Evolutionary conservation across 2,888 invertebrate genomes (phyloP), one percentile per base, ranked within the genome.

Genomic region (Drosophila algonquin): DNA sequence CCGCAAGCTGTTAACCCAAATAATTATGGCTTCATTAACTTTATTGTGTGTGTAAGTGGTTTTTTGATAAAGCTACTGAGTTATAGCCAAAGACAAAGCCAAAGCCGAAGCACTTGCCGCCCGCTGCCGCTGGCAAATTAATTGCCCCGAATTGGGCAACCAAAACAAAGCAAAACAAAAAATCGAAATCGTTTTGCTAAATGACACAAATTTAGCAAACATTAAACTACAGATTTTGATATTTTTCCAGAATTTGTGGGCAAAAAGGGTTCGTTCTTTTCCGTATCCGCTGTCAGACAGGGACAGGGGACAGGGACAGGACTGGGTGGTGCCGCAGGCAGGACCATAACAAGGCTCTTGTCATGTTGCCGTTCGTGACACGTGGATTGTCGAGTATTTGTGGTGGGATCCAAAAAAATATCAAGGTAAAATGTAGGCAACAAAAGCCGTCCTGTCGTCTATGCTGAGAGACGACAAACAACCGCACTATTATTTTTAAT

Each of bases 1-100:
- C 84, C 79, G 80, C 87, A 88, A 84, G 89, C 89, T 85, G 85
- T 85, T 85, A 88, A 87, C 89, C 85, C 85, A 88, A 85, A 85
- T 88, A 85, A 85, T 85, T 87, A 86, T 87, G 81, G 84, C 87
- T 86, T 87, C 87, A 86, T 86, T 86, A 87, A 84, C 73, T 88
- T 86, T 77, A 84, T 86, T 88, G 85, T 86, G 81, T 87, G 84
- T 80, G 77, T 86, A 80, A 87, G 78, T 86, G 84, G 84, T 86
- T 86, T 86, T 85, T 88, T 86, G 87, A 85, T 88, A 86, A 88
- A 79, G 83, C 76, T 70, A 68, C 79, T 82, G 86, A 83, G 77
- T 79, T 83, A 83, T 79, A 18, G 18, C 18, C 18, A 18, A 18
- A 18, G 18, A 18, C 18, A 18, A 18, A 53, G 79, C 60, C 72